phyloP scores from a whole-genome alignment of 2,113 vertebrate genomes.

The Datnioides undecimradiatus region DNA sequence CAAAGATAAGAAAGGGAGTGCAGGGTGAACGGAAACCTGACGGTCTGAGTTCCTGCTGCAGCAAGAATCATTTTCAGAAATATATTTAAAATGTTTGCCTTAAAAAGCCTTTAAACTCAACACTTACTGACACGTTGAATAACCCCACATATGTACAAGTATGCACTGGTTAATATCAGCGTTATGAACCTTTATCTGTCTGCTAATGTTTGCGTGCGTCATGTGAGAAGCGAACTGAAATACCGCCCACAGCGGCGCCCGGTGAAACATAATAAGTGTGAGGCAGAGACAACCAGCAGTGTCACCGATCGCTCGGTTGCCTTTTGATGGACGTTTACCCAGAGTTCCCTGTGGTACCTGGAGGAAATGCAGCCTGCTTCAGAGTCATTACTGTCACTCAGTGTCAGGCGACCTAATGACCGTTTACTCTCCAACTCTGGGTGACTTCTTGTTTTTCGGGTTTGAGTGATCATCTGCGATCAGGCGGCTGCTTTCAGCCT shows the following conservation, averaged over 20 bases:
- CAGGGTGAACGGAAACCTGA: not conserved
- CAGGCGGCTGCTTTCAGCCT: not conserved
- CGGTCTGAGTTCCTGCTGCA: not conserved
- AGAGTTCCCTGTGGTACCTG: constrained; percentile 40
- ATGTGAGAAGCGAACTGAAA: not conserved
- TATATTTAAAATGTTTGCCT: too few relatives aligned
- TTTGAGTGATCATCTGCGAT: not conserved
- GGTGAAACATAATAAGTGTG: not conserved
- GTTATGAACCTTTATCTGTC: not conserved
- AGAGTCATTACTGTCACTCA: constrained; percentile 44
- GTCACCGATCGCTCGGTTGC: not conserved
- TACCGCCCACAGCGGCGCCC: not conserved
- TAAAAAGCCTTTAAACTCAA: not conserved
- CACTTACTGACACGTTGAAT: not conserved
- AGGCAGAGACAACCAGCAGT: not conserved
- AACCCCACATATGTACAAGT: too few relatives aligned
- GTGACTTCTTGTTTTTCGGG: not conserved
- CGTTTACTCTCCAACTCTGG: constrained; percentile 4
- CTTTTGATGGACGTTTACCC: constrained; percentile 50
- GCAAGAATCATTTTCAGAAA: not conserved
- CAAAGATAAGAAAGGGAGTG: constrained; percentile 25
- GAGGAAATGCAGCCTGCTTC: not conserved
- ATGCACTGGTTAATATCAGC: too few relatives aligned
- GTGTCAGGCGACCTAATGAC: constrained; percentile 2
- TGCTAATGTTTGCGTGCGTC: not conserved